Base-by-base conservation (phyloP, 2,113 vertebrate species). In the Rhinichthys klamathensis region DNA sequence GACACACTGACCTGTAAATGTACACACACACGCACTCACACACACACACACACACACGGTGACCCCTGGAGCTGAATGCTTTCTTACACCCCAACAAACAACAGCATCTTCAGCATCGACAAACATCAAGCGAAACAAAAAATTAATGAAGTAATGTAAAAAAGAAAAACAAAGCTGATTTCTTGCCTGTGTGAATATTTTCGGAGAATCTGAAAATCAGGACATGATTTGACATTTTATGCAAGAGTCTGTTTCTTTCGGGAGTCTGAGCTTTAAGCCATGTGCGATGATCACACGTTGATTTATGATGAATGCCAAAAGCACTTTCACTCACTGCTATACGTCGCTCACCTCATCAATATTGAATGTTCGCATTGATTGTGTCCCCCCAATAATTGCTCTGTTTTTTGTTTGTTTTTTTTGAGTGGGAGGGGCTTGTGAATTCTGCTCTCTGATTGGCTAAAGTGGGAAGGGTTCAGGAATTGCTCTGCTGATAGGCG, bases 201-300 rank as follows among this genome's bases (percentile, higher is more conserved):
- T 93, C 95, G 93, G 90, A 75, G 88, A 90, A 89, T 89, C 85
- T 94, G 93, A 92, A 94, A 95, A 95, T 93, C 92, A 91, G 94
- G 95, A 96, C 93, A 95, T 95, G 94, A 96, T 93, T 93, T 95
- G 93, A 95, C 93, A 96, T 96, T 96, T 96, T 96, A 96, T 96
- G 96, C 95, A 95, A 94, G 91, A 92, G 77, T 54, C n/a, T 54
- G 85, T 73, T 54, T 80, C 65, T 74, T 60, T 56, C 72, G 79
- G 65, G 82, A 74, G 65, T 82, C 84, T 46, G 91, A 94, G 93
- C 93, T 94, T 94, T 94, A 94, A 94, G 90, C 91, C 93, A 93
- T 93, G 90, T 85, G 85, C 72, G 84, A 89, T 86, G 82, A 67
- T 84, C 90, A 92, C 88, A 30, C 82, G 70, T 88, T 92, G 77